Percentiles rank a stretch among this genome's conserved stretches.
Conservation (phyloP, 2,113 vertebrate species). For the Trichechus manatus region DNA sequence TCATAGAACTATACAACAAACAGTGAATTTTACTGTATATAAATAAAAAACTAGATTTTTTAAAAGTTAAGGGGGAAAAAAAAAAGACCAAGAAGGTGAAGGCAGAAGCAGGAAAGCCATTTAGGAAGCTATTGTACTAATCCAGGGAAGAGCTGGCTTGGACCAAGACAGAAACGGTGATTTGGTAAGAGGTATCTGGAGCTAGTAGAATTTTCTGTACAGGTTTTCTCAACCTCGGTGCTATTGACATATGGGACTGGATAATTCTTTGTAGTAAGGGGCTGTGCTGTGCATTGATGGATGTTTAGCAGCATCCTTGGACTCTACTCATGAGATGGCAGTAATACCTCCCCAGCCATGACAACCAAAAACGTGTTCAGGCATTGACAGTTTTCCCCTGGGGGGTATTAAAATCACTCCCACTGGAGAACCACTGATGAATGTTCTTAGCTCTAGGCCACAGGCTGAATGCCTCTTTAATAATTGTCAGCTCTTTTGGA, state of each 20-base stretch:
- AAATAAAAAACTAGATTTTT: background rate
- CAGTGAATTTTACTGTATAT: background rate
- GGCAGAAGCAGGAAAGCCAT: background rate
- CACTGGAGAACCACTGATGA: background rate
- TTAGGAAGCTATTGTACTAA: background rate
- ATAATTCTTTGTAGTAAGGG: background rate
- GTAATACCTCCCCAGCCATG: background rate
- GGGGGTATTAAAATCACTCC: background rate
- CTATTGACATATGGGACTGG: background rate
- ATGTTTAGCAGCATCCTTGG: background rate
- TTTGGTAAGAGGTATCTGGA: background rate
- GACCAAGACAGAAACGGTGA: background rate
- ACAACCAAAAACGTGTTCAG: conserved; percentile 26
- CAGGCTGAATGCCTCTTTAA: background rate
- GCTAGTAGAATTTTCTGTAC: background rate
- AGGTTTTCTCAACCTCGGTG: background rate
- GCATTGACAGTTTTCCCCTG: background rate
- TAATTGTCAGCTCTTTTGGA: background rate
- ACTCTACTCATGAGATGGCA: background rate
- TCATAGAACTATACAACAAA: background rate
- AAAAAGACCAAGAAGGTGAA: background rate
- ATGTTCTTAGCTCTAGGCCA: background rate
- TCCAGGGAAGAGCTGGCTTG: background rate
- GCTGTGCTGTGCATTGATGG: too few relatives aligned
- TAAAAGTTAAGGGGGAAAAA: background rate